Evolutionary conservation across 2,888 invertebrate genomes (phyloP).

Genomic region (Subacronicta megacephala): DNA sequence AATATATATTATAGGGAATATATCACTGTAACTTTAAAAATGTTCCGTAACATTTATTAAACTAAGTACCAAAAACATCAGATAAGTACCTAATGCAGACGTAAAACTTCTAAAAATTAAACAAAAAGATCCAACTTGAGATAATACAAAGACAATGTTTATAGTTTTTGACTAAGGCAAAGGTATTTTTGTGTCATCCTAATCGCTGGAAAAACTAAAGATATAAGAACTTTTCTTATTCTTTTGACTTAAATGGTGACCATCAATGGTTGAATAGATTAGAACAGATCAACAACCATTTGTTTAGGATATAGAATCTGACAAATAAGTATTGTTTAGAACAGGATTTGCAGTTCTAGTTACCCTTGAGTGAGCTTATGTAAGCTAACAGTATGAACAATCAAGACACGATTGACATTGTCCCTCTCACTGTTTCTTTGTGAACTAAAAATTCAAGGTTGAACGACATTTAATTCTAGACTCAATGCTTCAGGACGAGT

Average conservation of each 20-base stretch:
- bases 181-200: conserved; percentile 2
- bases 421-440: conserved; percentile 10
- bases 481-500: no score
- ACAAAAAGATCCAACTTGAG: conserved; percentile 4
- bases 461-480: background rate
- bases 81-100: no score
- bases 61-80: no score
- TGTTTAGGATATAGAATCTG: conserved; percentile 13
- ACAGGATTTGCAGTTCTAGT: conserved; percentile 1
- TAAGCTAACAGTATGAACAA: conserved; percentile 17
- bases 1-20: no score
- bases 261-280: conserved; percentile 16
- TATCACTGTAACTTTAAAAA: no score
- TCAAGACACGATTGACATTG: conserved; percentile 4
- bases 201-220: conserved; percentile 1
- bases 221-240: conserved; percentile 8
- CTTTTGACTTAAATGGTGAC: conserved; percentile 20
- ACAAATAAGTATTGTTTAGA: conserved; percentile 30
- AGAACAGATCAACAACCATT: conserved; percentile 7
- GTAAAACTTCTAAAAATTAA: background rate
- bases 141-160: conserved; percentile 3
- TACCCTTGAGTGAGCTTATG: conserved; percentile 31
- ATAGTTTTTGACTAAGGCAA: background rate
- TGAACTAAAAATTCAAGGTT: background rate
- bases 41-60: no score